Evolutionary conservation across 1,140 invertebrate genomes (phyloP), one percentile per base, ranked within the genome.

Genomic region (Drosophila bipectinata): DNA sequence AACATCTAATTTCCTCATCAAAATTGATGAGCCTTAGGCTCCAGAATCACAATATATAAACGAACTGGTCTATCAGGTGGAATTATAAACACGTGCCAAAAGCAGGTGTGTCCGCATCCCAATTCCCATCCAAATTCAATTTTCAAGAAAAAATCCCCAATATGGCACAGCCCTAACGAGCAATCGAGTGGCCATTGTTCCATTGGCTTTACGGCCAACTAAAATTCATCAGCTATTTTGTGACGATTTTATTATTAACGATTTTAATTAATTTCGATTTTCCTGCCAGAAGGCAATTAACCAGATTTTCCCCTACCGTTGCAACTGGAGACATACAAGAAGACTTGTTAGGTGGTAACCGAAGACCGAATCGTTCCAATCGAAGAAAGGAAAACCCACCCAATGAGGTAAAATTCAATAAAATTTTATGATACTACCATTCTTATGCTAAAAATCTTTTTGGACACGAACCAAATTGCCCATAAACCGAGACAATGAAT

Each of bases 391-490:
- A 59, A 79, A 84, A 84, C 74, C 78, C 78, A 81, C 74, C 69
- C 61, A 81, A 80, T 67, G 84, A 60, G 74, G 30, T 34, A 53
- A 39, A 81, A 75, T 72, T 66, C 66, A 77, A 87, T 76, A 76
- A 79, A 82, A 58, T 82, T 87, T 82, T 59, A 85, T 73, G 62
- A 55, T 52, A 51, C 47, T 55, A 32, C 76, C 73, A 88, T 87
- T 87, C 78, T 87, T 79, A 87, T 87, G 82, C 63, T 87, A 88
- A 87, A 87, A 82, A 47, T 58, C 72, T 45, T 74, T 75, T 72
- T 63, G 60, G 55, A 53, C 72, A 76, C 44, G 58, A 54, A 62
- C 61, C 57, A 58, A 79, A 82, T 78, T 47, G 75, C 75, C 79
- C 63, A 82, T 82, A 82, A 83, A 82, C 53, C 73, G 72, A 80